Evolutionary conservation across 2,888 invertebrate species (phyloP).

Genomic region (Coelinius sp.): DNA sequence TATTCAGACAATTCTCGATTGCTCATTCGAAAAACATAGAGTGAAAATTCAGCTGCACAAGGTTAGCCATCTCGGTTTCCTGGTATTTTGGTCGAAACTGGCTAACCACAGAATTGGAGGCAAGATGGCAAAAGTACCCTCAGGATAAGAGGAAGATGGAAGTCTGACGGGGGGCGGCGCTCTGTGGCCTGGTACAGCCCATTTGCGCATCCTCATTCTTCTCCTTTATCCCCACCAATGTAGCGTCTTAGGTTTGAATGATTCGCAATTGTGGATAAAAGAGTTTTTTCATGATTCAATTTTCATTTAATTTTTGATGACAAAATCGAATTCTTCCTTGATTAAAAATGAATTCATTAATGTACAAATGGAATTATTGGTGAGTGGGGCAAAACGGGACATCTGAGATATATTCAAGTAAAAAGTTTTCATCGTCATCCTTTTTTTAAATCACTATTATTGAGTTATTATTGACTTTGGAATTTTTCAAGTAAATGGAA

Average conservation of each 20-base stretch:
- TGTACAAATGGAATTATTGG: too few relatives aligned
- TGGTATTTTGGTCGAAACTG: constrained; percentile 57
- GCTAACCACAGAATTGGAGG: constrained; percentile 64
- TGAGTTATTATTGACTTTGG: not conserved
- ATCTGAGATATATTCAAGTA: too few relatives aligned
- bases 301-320: too few relatives aligned
- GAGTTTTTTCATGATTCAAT: too few relatives aligned
- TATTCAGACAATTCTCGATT: not conserved
- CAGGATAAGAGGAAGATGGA: constrained; percentile 58
- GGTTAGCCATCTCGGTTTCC: constrained; percentile 43
- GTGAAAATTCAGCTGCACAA: not conserved
- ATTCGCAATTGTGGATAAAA: not conserved
- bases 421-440: too few relatives aligned
- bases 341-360: too few relatives aligned
- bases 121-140: constrained; percentile 69
- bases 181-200: constrained; percentile 64
- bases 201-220: constrained; percentile 64
- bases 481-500: not conserved
- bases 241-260: not conserved
- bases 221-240: constrained; percentile 47
- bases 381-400: too few relatives aligned
- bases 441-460: too few relatives aligned
- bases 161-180: constrained; percentile 61
- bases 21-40: not conserved
- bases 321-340: too few relatives aligned